A percentile compares a stretch with the other conserved stretches of the same genome.
Conservation (phyloP, 2,888 invertebrate genomes). For the Limnephilus auricula region DNA sequence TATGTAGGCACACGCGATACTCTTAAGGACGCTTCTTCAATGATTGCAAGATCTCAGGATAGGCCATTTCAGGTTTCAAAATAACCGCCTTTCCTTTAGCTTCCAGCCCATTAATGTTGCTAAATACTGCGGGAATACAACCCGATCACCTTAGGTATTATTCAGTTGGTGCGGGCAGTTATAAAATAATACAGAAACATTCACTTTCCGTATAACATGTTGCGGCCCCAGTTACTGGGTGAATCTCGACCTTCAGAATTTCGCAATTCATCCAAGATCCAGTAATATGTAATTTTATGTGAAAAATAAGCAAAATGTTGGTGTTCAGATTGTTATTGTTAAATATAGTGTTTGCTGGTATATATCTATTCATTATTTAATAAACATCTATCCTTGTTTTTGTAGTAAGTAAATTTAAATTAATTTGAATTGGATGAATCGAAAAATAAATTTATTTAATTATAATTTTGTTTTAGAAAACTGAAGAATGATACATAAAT, state of each 20-base stretch:
- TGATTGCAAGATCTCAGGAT: not conserved
- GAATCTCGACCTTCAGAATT: not conserved
- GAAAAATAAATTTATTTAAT: too few relatives aligned
- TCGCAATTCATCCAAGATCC: not conserved
- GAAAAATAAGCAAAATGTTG: not conserved
- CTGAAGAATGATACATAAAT: too few relatives aligned
- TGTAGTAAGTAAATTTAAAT: too few relatives aligned
- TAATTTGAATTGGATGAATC: too few relatives aligned
- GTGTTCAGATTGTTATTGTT: too few relatives aligned
- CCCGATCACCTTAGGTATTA: not conserved
- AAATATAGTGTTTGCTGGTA: too few relatives aligned
- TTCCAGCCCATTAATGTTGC: not conserved
- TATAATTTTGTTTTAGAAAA: too few relatives aligned
- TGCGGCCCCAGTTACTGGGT: not conserved
- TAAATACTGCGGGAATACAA: not conserved
- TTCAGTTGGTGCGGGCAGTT: not conserved
- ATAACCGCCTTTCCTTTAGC: not conserved
- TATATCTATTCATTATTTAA: too few relatives aligned
- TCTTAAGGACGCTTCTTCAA: not conserved
- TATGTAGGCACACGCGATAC: not conserved
- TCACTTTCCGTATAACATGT: not conserved
- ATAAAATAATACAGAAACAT: not conserved
- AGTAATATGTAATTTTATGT: not conserved
- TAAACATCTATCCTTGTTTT: too few relatives aligned
- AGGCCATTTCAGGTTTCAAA: not conserved